These are phyloP conservation scores for Axinella damicornis DNA, from an alignment of 37 sponge, comb jelly and placozoan genomes.

Conservation along the genomic window DNA sequence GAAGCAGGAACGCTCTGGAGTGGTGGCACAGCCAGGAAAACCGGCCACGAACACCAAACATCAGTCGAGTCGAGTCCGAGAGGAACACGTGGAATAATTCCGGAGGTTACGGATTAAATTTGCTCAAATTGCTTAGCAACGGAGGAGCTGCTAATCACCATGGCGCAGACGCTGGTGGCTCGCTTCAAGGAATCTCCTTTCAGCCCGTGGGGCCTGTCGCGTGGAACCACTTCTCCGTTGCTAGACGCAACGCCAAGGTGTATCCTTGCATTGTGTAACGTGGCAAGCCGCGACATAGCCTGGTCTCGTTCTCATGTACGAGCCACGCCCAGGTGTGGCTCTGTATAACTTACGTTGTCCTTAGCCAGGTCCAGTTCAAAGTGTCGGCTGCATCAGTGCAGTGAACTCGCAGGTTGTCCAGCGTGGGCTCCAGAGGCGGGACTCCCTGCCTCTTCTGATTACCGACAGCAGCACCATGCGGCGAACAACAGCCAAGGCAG, in stretches of 20 bases:
- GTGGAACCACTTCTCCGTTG: not conserved
- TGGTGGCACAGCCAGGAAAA: slow-evolving; percentile 59
- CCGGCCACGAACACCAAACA: not conserved
- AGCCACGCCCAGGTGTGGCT: not conserved
- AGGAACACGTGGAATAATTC: slow-evolving; percentile 7
- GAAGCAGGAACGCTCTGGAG: slow-evolving; percentile 58
- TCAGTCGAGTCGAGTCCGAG: too few species aligned
- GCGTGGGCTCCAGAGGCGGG: not conserved
- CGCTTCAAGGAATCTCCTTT: slow-evolving; percentile 47
- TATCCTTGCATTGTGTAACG: slow-evolving; percentile 14
- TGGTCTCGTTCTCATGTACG: not conserved
- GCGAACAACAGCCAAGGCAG: too few species aligned
- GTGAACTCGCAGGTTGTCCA: slow-evolving; percentile 22
- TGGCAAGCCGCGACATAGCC: not conserved
- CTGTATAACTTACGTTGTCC: not conserved
- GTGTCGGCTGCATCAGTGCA: slow-evolving; percentile 17
- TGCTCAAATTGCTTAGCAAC: slow-evolving; percentile 12
- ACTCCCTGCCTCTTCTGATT: slow-evolving; percentile 10
- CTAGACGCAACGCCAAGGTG: slow-evolving; percentile 1
- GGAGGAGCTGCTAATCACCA: not conserved
- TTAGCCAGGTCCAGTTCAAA: slow-evolving; percentile 7
- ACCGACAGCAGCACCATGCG: not conserved
- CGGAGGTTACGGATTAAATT: not conserved
- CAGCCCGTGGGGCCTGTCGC: slow-evolving; percentile 29
- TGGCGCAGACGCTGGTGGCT: not conserved